Evolutionary conservation across 2,113 vertebrate species (phyloP), one percentile per base, ranked within the genome.

Genomic region (Neolamprologus modestus): DNA sequence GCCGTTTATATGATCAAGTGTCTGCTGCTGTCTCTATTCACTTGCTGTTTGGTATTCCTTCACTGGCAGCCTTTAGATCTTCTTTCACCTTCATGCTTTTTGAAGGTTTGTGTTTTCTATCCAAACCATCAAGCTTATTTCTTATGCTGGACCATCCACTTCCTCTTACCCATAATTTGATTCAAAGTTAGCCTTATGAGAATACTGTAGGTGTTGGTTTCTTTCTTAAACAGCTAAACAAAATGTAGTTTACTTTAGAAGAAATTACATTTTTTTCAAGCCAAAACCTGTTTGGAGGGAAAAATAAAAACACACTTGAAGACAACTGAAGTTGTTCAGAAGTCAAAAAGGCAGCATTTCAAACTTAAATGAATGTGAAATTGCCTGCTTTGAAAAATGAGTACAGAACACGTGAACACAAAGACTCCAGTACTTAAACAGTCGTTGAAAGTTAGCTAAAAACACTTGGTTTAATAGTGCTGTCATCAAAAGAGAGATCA

Each of bases 31-130:
- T 79, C 84, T 86, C 87, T 86, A 63, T 89, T 87, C 80, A 40
- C 82, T n/a, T 33, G 33, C 89, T 91, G 33, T 87, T 91, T 92
- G 84, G 59, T 94, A 90, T 93, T 94, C 91, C 40, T 85, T 59
- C 53, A 24, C 85, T 52, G 57, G 81, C 59, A 13, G 81, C 79
- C 87, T 87, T 91, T 33, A 93, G 78, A 91, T 92, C 86, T 68
- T 91, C 89, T 83, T 83, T 94, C 89, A 89, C 84, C 87, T 90
- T 92, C 85, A 83, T 47, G 87, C 81, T 79, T 93, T 92, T 84
- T 87, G 53, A 92, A 91, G 80, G 88, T 86, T 91, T 85, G 82
- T 79, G 79, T 86, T 92, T 87, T 53, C 73, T 66, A 89, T 92
- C 93, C 86, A 90, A 91, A 88, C 79, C 57, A 85, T 86, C 76